phyloP scores from a whole-genome alignment of 1,140 invertebrate species.

The Batillaria attramentaria region DNA sequence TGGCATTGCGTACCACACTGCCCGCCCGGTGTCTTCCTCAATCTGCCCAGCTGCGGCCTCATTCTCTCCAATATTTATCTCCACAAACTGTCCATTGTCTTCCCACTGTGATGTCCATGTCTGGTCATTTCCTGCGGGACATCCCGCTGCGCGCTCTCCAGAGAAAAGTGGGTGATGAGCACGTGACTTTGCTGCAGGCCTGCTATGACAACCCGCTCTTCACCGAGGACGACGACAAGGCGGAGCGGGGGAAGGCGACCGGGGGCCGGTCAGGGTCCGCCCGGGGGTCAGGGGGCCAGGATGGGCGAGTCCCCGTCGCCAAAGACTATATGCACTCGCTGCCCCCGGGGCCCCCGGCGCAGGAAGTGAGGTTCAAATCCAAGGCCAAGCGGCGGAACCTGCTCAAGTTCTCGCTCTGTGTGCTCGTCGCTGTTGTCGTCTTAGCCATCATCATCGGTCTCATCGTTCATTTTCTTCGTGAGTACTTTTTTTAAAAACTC shows the following conservation, averaged over 20 bases:
- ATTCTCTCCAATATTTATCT: too few relatives aligned
- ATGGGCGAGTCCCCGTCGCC: slow-evolving; percentile 33
- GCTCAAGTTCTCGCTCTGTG: slow-evolving; percentile 25
- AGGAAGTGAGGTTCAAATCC: slow-evolving; percentile 22
- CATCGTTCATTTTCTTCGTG: slow-evolving; percentile 45
- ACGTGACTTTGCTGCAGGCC: slow-evolving; percentile 60
- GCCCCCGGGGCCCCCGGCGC: slow-evolving; percentile 11
- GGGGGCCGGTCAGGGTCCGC: slow-evolving; percentile 13
- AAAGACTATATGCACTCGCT: slow-evolving; percentile 51
- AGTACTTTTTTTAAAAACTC: slow-evolving; percentile 31
- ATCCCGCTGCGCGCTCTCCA: slow-evolving; percentile 39
- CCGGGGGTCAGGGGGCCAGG: neutral
- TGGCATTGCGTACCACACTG: too few relatives aligned
- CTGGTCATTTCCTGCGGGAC: slow-evolving; percentile 37
- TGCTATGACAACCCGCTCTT: slow-evolving; percentile 64
- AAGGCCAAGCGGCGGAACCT: slow-evolving; percentile 23
- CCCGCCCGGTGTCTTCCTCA: too few relatives aligned
- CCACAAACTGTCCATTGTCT: too few relatives aligned
- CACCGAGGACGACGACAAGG: slow-evolving; percentile 47
- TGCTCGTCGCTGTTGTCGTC: slow-evolving; percentile 30
- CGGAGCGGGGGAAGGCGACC: slow-evolving; percentile 14
- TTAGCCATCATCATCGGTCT: slow-evolving; percentile 44
- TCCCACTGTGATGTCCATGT: slow-evolving; percentile 22
- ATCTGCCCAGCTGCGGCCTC: too few relatives aligned
- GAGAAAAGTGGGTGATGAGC: slow-evolving; percentile 50